Evolutionary conservation across 2,113 vertebrate genomes (phyloP).

Genomic region (Anoura caudifer): DNA sequence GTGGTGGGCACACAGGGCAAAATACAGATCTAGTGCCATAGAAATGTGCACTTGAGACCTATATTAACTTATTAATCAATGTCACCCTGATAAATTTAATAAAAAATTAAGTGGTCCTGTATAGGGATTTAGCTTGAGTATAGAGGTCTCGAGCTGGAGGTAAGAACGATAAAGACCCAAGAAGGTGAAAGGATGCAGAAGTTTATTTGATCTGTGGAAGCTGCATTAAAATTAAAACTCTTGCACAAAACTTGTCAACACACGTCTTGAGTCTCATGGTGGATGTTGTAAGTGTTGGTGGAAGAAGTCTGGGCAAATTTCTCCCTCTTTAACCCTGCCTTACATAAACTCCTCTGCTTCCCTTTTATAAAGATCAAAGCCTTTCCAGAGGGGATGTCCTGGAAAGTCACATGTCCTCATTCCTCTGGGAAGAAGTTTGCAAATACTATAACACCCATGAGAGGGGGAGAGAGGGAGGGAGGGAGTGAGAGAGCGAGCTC

Average conservation of each 20-base stretch:
- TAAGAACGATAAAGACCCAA: background rate
- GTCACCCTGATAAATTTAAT: too few relatives aligned
- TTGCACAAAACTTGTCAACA: accelerated
- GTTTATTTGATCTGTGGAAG: background rate
- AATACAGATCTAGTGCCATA: too few relatives aligned
- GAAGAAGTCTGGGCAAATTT: background rate
- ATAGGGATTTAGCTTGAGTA: background rate
- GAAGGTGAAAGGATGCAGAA: background rate
- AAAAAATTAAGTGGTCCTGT: background rate
- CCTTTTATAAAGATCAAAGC: background rate
- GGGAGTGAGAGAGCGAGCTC: too few relatives aligned
- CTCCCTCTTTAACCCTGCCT: background rate
- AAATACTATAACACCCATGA: background rate
- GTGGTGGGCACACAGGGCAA: too few relatives aligned
- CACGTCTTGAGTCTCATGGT: background rate
- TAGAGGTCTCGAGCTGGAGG: slow-evolving; percentile 1
- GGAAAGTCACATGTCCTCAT: background rate
- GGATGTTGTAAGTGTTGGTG: background rate
- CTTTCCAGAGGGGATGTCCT: background rate
- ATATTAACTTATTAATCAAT: too few relatives aligned
- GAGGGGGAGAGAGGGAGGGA: background rate
- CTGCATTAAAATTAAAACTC: background rate
- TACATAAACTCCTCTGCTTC: background rate
- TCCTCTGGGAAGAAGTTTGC: background rate
- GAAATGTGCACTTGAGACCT: too few relatives aligned